These are phyloP conservation scores for Drosophila pandora DNA, from an alignment of 1,140 invertebrate genomes.

Conservation along the genomic window DNA sequence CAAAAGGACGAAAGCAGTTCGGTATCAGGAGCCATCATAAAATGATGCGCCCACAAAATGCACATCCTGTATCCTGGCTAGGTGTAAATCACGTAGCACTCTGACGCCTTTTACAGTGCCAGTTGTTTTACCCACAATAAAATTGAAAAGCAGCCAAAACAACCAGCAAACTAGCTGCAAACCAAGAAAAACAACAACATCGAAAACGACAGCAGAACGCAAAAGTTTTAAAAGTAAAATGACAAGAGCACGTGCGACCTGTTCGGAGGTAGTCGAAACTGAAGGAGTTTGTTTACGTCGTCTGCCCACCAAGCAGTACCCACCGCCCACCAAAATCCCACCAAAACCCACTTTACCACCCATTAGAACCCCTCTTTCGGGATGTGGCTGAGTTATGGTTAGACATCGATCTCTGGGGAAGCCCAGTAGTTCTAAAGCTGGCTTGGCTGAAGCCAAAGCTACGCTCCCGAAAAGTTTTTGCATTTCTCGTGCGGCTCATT, in stretches of 20 bases:
- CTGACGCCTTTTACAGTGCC: constrained; percentile 74
- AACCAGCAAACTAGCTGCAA: constrained; percentile 17
- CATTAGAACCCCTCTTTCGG: constrained; percentile 13
- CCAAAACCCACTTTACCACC: constrained; percentile 1
- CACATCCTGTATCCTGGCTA: constrained; percentile 64
- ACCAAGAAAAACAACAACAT: constrained; percentile 41
- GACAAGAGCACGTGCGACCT: constrained; percentile 76
- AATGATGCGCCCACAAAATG: constrained; percentile 71
- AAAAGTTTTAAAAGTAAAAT: constrained; percentile 81
- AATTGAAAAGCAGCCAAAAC: constrained; percentile 79
- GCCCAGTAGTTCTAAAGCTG: constrained; percentile 20
- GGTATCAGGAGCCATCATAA: constrained; percentile 63
- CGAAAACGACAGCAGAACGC: constrained; percentile 62
- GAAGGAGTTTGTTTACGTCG: constrained; percentile 58
- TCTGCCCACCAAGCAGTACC: not conserved
- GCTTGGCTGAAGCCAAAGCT: constrained; percentile 53
- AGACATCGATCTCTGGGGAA: constrained; percentile 72
- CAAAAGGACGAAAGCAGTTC: constrained; percentile 34
- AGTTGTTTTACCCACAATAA: constrained; percentile 76
- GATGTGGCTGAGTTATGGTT: constrained; percentile 65
- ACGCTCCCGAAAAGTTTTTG: constrained; percentile 55
- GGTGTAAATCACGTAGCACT: constrained; percentile 80
- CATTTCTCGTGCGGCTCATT: constrained; percentile 78
- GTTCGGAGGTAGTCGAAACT: constrained; percentile 48
- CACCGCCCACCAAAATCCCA: constrained; percentile 3